phyloP scores from a whole-genome alignment of 2,888 invertebrate genomes.

The Stictocephala bisonia region DNA sequence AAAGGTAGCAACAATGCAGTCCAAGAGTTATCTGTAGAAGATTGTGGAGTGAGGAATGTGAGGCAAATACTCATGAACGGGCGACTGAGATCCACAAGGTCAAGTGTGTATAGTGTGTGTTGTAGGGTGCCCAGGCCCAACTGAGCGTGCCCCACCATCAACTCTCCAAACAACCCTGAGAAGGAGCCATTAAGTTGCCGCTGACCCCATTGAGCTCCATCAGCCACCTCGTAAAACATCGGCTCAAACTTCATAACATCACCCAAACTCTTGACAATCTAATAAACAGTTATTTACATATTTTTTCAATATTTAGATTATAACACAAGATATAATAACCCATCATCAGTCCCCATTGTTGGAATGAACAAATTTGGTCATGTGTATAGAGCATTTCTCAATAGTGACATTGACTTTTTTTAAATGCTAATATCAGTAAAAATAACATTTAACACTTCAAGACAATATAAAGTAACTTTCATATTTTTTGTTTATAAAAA shows the following conservation, averaged over 20 bases:
- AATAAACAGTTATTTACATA: no score
- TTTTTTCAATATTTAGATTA: no score
- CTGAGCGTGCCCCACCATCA: conserved; percentile 72
- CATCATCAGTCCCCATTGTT: no score
- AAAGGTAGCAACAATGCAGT: conserved; percentile 84
- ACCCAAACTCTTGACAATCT: conserved; percentile 76
- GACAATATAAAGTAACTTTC: no score
- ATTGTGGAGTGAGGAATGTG: conserved; percentile 86
- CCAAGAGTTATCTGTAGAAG: conserved; percentile 85
- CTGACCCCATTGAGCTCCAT: conserved; percentile 77
- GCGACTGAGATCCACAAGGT: conserved; percentile 77
- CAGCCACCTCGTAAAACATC: conserved; percentile 73
- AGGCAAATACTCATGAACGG: conserved; percentile 87
- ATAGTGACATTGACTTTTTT: no score
- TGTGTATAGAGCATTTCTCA: no score
- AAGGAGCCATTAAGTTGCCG: conserved; percentile 73
- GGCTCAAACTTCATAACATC: conserved; percentile 78
- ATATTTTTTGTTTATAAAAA: no score
- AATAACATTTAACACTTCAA: no score
- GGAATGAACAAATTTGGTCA: no score
- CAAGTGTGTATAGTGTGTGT: conserved; percentile 75
- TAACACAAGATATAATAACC: no score
- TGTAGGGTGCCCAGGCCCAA: conserved; percentile 83
- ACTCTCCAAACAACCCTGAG: conserved; percentile 78
- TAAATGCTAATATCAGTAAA: no score